Evolutionary conservation across 1,140 invertebrate genomes (phyloP).

Genomic region (Nasonia giraulti): DNA sequence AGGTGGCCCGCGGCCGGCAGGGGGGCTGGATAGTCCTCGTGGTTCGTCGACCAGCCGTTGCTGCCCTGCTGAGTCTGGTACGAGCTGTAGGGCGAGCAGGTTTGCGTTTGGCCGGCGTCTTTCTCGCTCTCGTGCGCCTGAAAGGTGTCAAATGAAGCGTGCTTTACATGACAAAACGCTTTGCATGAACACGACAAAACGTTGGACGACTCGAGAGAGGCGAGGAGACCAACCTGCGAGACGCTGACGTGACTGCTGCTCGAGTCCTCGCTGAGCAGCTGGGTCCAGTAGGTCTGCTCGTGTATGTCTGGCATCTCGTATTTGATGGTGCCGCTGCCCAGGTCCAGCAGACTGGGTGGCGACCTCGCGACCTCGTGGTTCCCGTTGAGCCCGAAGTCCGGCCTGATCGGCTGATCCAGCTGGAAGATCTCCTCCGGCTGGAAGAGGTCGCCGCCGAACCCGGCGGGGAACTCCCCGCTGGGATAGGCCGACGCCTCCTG

Average conservation of each 20-base stretch:
- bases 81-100: background rate
- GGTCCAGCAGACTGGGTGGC: slow-evolving; percentile 81
- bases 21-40: background rate
- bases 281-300: slow-evolving; percentile 68
- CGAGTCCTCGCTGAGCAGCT: slow-evolving; percentile 72
- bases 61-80: slow-evolving; percentile 6
- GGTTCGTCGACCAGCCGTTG: slow-evolving; percentile 13
- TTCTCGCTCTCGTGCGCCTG: slow-evolving; percentile 40
- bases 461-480: slow-evolving; percentile 72
- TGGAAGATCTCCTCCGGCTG: slow-evolving; percentile 87
- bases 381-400: slow-evolving; percentile 74
- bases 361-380: slow-evolving; percentile 76
- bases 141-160: background rate
- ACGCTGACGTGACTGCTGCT: slow-evolving; percentile 73
- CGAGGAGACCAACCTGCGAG: slow-evolving; percentile 51
- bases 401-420: slow-evolving; percentile 82
- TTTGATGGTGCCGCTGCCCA: slow-evolving; percentile 81
- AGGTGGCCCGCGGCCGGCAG: background rate
- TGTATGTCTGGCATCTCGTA: slow-evolving; percentile 67
- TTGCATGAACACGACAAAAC: slow-evolving; percentile 19
- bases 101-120: background rate
- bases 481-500: slow-evolving; percentile 65
- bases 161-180: too few relatives aligned
- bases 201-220: background rate
- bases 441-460: slow-evolving; percentile 80